A percentile compares a stretch with the other conserved stretches of the same genome.
phyloP scores from a whole-genome alignment of 1,140 invertebrate species.

The Camponotus floridanus region DNA sequence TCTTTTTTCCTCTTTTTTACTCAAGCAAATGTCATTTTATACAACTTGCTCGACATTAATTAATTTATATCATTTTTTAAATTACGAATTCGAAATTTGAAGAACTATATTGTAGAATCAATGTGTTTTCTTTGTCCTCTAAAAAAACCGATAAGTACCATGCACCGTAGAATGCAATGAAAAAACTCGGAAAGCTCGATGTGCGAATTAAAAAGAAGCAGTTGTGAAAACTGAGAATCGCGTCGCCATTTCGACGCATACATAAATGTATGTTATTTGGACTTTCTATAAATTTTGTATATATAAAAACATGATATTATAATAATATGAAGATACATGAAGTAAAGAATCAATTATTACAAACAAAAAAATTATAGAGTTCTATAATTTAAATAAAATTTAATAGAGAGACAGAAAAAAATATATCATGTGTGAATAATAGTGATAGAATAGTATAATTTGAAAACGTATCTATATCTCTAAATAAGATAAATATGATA shows the following conservation, averaged over 20 bases:
- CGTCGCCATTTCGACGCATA: background rate
- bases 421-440: too few species aligned
- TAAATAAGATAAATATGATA: too few species aligned
- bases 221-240: background rate
- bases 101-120: background rate
- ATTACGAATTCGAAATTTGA: background rate
- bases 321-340: too few species aligned
- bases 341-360: too few species aligned
- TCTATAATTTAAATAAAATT: too few species aligned
- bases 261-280: background rate
- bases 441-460: too few species aligned
- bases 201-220: background rate
- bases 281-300: too few species aligned
- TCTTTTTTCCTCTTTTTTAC: background rate
- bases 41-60: background rate
- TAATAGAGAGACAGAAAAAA: too few species aligned
- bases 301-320: too few species aligned
- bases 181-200: slow-evolving; percentile 59
- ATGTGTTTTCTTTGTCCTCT: slow-evolving; percentile 15
- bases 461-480: too few species aligned
- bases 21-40: background rate
- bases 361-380: too few species aligned
- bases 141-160: background rate
- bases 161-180: slow-evolving; percentile 70
- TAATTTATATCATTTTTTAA: background rate